Conservation (phyloP, 1,140 invertebrate species). For the Drosophila baimaii region DNA sequence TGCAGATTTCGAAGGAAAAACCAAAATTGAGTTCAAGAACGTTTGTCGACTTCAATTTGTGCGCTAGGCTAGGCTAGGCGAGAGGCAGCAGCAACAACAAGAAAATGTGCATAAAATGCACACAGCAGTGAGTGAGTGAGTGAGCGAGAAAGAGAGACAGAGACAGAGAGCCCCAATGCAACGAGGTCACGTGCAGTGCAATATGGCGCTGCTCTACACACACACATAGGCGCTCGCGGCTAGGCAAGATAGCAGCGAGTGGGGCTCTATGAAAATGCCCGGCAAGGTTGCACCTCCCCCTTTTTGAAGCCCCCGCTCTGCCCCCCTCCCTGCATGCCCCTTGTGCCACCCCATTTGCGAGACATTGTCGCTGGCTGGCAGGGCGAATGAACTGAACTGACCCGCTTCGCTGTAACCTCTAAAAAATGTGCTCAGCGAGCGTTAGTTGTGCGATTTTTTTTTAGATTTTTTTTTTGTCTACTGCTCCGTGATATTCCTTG, state of each 20-base stretch:
- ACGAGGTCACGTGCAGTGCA: constrained; percentile 79
- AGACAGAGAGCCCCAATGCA: constrained; percentile 52
- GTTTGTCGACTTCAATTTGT: constrained; percentile 83
- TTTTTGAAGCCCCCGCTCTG: neutral
- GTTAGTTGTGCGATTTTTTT: constrained; percentile 12
- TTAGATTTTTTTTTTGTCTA: constrained; percentile 14
- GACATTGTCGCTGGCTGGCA: constrained; percentile 48
- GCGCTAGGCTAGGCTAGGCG: constrained; percentile 50
- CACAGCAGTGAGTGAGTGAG: constrained; percentile 10
- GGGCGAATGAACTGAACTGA: constrained; percentile 83
- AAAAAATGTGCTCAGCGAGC: constrained; percentile 46
- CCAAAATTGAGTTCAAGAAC: constrained; percentile 82
- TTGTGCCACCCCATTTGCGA: constrained; percentile 9
- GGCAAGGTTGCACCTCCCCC: constrained; percentile 53
- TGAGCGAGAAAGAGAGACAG: neutral
- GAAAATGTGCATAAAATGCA: constrained; percentile 69
- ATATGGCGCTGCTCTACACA: constrained; percentile 66
- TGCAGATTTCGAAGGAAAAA: constrained; percentile 70
- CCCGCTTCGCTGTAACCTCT: constrained; percentile 81
- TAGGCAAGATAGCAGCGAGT: constrained; percentile 29
- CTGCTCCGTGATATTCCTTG: constrained; percentile 27
- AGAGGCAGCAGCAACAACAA: constrained; percentile 30
- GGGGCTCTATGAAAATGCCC: constrained; percentile 54
- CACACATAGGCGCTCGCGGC: neutral
- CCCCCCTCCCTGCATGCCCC: neutral